Evolutionary conservation across 1,140 invertebrate species (phyloP), one percentile per base, ranked within the genome.

Genomic region (Oryzaephilus surinamensis): DNA sequence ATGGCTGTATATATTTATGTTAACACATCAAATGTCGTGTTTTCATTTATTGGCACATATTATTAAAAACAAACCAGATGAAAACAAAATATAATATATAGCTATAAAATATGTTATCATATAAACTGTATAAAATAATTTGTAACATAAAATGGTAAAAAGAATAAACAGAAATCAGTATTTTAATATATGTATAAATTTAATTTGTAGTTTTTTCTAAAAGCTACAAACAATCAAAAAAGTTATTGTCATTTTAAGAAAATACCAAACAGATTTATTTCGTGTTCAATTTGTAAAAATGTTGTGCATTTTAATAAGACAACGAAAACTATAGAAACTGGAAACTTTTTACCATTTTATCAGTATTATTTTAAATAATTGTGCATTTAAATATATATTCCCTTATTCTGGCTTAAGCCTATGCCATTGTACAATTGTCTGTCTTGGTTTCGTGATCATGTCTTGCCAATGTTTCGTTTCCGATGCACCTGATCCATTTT

Each of bases 401-500:
- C 27, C 49, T 77, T 85, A 87, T 53, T 87, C 83, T 2, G 84
- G 83, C 61, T 87, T 88, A 49, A 87, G 70, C 51, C 84, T 77
- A 62, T 95, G 90, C 88, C 88, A 93, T 52, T 90, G 85, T 5
- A 91, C 84, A 41, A 93, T 87, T 37, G 84, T 90, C 65, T 94
- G 88, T 41, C 89, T 69, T 2, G 91, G 90, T 58, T 94, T 95
- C 20, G 86, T 91, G 41, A 95, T 91, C 91, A 95, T 95, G 57
- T 95, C 90, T 54, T 90, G 85, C 88, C 88, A 92, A 57, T 93
- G 89, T 62, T 92, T 92, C 1, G 89, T 89, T 61, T 93, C 90
- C 8, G 83, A 81, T 6, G 88, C 87, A 4, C 89, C 88, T 13
- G 84, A 90, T 11, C 86, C 87, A 51, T 87, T 91, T 68, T 91